phyloP scores from a whole-genome alignment of 1,140 invertebrate genomes.

The Ephestia elutella region DNA sequence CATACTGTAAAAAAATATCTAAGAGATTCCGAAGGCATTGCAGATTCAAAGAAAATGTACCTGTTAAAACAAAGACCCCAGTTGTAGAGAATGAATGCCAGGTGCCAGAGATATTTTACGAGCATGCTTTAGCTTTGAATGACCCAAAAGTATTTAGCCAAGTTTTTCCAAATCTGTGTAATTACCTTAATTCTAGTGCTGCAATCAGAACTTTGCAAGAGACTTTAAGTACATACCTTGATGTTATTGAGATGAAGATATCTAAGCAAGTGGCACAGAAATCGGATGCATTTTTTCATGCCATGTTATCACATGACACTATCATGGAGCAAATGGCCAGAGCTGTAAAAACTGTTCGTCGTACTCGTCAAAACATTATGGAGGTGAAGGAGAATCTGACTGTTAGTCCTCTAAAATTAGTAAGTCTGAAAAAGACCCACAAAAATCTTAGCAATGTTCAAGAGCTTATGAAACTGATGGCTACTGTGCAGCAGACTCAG shows the following conservation, averaged over 20 bases:
- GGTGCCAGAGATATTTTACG: conserved; percentile 92
- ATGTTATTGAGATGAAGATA: conserved; percentile 96
- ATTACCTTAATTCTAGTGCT: conserved; percentile 58
- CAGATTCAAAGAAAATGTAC: conserved; percentile 66
- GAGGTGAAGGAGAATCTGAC: conserved; percentile 87
- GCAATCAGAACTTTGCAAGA: conserved; percentile 75
- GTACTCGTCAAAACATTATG: conserved; percentile 80
- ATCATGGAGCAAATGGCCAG: conserved; percentile 91
- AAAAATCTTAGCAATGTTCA: conserved; percentile 78
- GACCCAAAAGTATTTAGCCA: conserved; percentile 88
- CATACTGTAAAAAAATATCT: conserved; percentile 87
- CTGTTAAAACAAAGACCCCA: conserved; percentile 47
- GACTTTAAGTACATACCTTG: conserved; percentile 93
- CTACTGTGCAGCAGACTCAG: conserved; percentile 97
- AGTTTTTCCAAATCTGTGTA: conserved; percentile 83
- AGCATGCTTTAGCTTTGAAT: conserved; percentile 86
- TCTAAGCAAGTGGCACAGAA: conserved; percentile 96
- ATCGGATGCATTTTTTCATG: conserved; percentile 96
- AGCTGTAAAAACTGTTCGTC: conserved; percentile 86
- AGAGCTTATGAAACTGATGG: conserved; percentile 92
- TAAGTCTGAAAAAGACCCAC: conserved; percentile 79
- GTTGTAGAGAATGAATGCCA: conserved; percentile 59
- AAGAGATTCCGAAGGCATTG: conserved; percentile 77
- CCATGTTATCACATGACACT: conserved; percentile 96
- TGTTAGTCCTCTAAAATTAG: conserved; percentile 85